phyloP scores from a whole-genome alignment of 2,113 vertebrate genomes.

The Tetrao urogallus region DNA sequence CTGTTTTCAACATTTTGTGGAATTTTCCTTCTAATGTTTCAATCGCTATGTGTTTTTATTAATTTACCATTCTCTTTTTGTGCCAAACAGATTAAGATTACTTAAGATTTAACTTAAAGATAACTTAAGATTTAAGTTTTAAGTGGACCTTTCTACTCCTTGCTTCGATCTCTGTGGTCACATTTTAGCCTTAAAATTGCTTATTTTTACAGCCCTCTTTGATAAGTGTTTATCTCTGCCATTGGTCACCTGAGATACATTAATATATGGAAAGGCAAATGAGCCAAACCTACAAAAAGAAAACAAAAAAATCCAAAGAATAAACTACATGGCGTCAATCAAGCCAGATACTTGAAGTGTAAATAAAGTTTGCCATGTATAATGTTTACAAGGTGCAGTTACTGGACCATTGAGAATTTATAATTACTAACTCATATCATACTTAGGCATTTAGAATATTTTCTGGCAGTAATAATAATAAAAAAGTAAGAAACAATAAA shows the following conservation, averaged over 20 bases:
- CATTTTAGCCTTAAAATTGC: neutral
- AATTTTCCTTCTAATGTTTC: neutral
- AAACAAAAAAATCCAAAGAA: neutral
- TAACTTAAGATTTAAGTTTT: too few relatives aligned
- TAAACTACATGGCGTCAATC: neutral
- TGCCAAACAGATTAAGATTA: neutral
- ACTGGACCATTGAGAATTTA: constrained; percentile 65
- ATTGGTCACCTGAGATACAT: neutral
- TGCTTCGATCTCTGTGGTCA: neutral
- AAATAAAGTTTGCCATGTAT: neutral
- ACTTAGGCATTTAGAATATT: constrained; percentile 82
- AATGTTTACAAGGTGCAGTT: constrained; percentile 41
- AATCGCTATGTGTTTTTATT: neutral
- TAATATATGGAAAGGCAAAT: constrained; percentile 24
- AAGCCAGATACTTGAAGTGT: neutral
- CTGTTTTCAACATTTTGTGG: neutral
- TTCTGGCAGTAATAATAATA: constrained; percentile 71
- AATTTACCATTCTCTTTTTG: neutral
- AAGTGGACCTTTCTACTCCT: neutral
- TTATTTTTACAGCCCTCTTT: constrained; percentile 26
- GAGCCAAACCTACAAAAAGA: neutral
- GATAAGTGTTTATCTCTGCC: neutral
- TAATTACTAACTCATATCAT: constrained; percentile 69
- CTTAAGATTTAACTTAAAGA: too few relatives aligned
- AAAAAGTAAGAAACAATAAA: constrained; percentile 77